Base-by-base conservation (phyloP, 2,888 invertebrate genomes). In the Ditylenchus weischeri region DNA sequence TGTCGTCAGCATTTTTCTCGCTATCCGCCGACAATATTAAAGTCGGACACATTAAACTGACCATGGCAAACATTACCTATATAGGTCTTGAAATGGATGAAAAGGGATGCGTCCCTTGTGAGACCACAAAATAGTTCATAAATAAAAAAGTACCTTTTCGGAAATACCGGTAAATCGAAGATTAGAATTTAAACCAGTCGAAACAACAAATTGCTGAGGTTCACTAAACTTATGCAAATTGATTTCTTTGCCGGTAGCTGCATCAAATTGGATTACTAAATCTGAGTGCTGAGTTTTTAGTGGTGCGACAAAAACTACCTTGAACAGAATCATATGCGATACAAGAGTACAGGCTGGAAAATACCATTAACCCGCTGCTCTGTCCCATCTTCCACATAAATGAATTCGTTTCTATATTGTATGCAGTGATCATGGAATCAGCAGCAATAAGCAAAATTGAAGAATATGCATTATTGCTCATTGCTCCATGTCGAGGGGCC, bases 381-480 rank as follows among this genome's bases (percentile, higher is more conserved):
- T 62, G 57, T 7, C 29, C 21, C 29, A 72, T 60, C 19, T 57
- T 63, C 72, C 72, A 71, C n/a, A 58, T 21, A 8, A 72, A 59
- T 11, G 59, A 13, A n/a, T 38, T 23, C 5, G 43, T 18, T 15
- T 51, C n/a, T 21, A 29, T n/a, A 18, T 68, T 60, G 57, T 63
- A 71, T 0, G 72, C 57, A 38, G 54, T 49, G 18, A 71, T 19
- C 15, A 62, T 60, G 21, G 21, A 19, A 19, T 10, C 51, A 43
- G 51, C 48, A 19, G 61, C 23, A 62, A 71, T 64, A 36, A 71
- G 36, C 23, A 69, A 50, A 58, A 69, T 48, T n/a, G 59, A 59
- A 29, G 21, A 29, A 19, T 18, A 21, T 3, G 62, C 49, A 29
- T 57, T 15, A 18, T n/a, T 23, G 11, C 21, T 6, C n/a, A 48